A percentile compares a stretch with the other conserved stretches of the same genome.
Conservation (phyloP, 2,888 invertebrate genomes). For the Epinotia bilunana region DNA sequence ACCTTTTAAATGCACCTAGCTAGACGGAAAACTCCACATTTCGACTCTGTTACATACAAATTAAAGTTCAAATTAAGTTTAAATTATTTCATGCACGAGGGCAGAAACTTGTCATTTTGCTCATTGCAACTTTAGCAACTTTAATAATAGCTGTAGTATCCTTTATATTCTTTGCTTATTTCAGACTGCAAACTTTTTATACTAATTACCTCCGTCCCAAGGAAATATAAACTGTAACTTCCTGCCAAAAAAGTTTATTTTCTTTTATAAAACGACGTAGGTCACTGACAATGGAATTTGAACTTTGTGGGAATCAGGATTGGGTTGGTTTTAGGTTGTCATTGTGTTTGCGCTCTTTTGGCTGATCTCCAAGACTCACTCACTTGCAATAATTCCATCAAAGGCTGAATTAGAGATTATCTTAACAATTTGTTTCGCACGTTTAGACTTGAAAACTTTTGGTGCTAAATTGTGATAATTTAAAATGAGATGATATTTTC, state of each 20-base stretch:
- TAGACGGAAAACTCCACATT: background rate
- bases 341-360: constrained; percentile 51
- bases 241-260: constrained; percentile 16
- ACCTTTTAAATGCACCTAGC: background rate
- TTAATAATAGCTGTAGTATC: constrained; percentile 31
- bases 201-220: constrained; percentile 31
- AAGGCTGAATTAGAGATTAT: constrained; percentile 66
- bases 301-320: background rate
- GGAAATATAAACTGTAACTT: constrained; percentile 32
- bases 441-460: constrained; percentile 33
- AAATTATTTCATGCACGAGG: background rate
- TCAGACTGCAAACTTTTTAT: constrained; percentile 30
- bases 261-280: background rate
- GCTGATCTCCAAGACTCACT: constrained; percentile 66
- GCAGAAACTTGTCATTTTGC: constrained; percentile 9
- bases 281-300: background rate
- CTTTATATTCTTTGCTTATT: constrained; percentile 20
- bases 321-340: constrained; percentile 5
- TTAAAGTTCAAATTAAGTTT: background rate
- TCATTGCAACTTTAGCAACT: constrained; percentile 5
- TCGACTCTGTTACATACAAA: background rate
- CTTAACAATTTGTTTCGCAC: constrained; percentile 51
- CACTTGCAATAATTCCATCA: constrained; percentile 71
- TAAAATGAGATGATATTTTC: background rate
- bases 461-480: constrained; percentile 5